Base-by-base conservation (phyloP, 2,113 vertebrate genomes). In the Cyprinodon brontotheroides region DNA sequence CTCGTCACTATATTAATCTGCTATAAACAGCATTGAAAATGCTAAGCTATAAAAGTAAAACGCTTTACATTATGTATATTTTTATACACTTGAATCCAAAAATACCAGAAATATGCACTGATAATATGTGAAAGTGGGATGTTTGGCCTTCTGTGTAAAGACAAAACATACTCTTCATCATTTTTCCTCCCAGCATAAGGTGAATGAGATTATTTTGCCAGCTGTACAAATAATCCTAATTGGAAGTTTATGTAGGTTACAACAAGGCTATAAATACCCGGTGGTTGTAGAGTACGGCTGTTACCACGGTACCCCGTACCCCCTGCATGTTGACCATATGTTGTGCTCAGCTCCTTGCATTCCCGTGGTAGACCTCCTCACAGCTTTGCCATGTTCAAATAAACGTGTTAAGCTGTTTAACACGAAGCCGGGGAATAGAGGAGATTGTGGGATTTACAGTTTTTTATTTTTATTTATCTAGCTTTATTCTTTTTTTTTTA, bases 401-500 rank as follows among this genome's bases (percentile, higher is more conserved):
- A 81, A 87, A 91, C 80, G 80, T 74, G 82, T 88, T 87, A 82
- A 84, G 82, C 86, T 90, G 88, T 91, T 91, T 74, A 95, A 96
- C 95, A 96, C 94, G 94, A 95, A 95, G 95, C 95, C 89, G 92
- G 95, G 95, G 95, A 96, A 97, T 96, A 95, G 92, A 94, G 94
- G 95, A 95, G 95, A 96, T 96, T 95, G 95, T 94, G 95, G 95
- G 94, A 96, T 96, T 95, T 95, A 40, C 93, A 77, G 93, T 94
- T 94, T 87, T 94, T 29, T n/a, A n/a, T n/a, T 94, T 93, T 93
- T 39, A 20, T 64, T 48, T 36, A 3, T 40, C 20, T 39, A 13
- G 29, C 1, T 29, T 29, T 29, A 29, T 29, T 29, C 29, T 29
- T 29, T 29, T 29, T 1, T 29, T 29, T 29, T 29, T 29, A 29